Evolutionary conservation across 2,888 invertebrate species (phyloP).

Genomic region (Coremacera marginata): DNA sequence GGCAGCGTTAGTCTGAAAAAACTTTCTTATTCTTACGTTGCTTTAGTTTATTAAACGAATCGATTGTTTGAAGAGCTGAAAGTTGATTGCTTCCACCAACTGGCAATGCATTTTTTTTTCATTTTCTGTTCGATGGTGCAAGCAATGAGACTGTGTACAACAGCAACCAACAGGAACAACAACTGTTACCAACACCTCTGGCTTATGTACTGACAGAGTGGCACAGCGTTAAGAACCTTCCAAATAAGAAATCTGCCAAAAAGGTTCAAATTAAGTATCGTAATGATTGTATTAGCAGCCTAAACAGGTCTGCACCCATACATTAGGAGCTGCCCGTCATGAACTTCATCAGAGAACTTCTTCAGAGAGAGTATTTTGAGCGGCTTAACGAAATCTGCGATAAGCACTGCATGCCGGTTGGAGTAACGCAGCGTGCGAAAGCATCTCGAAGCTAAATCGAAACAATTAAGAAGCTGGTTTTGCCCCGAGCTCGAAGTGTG

Average conservation of each 20-base stretch:
- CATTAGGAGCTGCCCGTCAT: too few relatives aligned
- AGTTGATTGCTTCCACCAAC: conserved; percentile 15
- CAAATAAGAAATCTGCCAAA: conserved; percentile 48
- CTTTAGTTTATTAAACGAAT: conserved; percentile 37
- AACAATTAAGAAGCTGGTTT: too few relatives aligned
- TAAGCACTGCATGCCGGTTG: too few relatives aligned
- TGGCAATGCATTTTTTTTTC: neutral
- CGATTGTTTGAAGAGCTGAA: conserved; percentile 40
- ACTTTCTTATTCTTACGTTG: conserved; percentile 1
- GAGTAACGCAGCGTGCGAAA: too few relatives aligned
- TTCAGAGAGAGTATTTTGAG: too few relatives aligned
- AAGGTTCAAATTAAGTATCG: conserved; percentile 49
- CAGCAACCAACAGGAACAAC: too few relatives aligned
- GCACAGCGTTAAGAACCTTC: conserved; percentile 29
- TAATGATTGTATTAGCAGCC: conserved; percentile 49
- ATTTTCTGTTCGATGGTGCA: neutral
- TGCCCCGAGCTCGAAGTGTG: too few relatives aligned
- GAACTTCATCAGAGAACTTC: too few relatives aligned
- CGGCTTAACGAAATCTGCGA: too few relatives aligned
- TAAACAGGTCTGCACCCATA: neutral
- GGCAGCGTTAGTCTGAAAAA: conserved; percentile 31
- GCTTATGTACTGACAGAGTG: neutral
- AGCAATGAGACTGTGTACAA: too few relatives aligned
- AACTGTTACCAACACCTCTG: neutral
- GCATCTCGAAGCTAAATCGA: too few relatives aligned